phyloP scores from a whole-genome alignment of 2,888 invertebrate species.

The Lithophane socia region DNA sequence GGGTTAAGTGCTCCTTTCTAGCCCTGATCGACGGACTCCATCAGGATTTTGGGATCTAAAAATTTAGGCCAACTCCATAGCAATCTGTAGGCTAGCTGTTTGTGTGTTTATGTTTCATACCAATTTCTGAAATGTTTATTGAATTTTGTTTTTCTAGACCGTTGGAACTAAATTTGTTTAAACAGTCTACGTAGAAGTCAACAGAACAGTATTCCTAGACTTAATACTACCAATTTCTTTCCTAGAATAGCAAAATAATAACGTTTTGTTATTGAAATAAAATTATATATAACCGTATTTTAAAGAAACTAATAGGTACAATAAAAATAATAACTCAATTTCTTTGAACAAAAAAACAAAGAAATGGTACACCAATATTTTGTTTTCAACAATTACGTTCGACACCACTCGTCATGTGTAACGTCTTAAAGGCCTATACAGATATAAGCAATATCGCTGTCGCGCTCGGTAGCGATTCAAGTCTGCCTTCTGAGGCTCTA shows the following conservation, averaged over 20 bases:
- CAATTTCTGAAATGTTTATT: not conserved
- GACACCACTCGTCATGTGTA: not conserved
- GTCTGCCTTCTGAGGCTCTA: too few relatives aligned
- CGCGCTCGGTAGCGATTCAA: too few relatives aligned
- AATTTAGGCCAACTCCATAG: conserved; percentile 29
- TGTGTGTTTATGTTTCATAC: not conserved
- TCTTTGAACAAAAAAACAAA: not conserved
- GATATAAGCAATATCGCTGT: too few relatives aligned
- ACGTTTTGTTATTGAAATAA: not conserved
- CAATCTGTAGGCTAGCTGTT: conserved; percentile 12
- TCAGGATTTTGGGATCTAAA: conserved; percentile 40
- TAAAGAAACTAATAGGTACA: not conserved
- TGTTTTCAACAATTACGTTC: conserved; percentile 8
- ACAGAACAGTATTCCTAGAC: not conserved
- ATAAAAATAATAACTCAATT: not conserved
- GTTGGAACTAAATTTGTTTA: not conserved
- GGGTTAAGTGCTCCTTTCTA: conserved; percentile 63
- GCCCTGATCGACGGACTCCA: conserved; percentile 51
- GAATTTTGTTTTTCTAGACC: not conserved
- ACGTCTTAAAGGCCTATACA: not conserved
- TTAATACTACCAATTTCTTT: not conserved
- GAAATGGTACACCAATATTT: not conserved
- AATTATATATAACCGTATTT: not conserved
- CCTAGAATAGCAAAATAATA: not conserved
- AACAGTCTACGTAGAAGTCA: not conserved